A percentile compares a stretch with the other conserved stretches of the same genome.
These are phyloP conservation scores for Apodemus agrarius DNA, from an alignment of 2,797 vertebrate species.

Conservation along the genomic window DNA sequence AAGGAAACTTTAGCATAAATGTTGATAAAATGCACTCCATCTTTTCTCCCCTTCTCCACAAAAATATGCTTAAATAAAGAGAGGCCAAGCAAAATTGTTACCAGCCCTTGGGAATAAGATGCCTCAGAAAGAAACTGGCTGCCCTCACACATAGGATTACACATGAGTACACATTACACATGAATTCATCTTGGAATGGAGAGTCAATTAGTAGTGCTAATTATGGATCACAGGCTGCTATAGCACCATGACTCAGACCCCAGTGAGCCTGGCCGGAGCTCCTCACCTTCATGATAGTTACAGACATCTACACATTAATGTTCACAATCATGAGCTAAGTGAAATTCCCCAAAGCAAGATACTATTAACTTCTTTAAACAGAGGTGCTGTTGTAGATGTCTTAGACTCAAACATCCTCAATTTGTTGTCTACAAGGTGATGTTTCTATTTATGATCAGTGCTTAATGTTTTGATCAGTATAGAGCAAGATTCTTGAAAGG, in stretches of 20 bases:
- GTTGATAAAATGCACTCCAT: neutral
- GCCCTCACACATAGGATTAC: neutral
- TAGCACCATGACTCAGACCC: neutral
- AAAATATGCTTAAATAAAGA: neutral
- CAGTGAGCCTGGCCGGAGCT: neutral
- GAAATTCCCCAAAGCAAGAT: neutral
- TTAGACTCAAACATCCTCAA: neutral
- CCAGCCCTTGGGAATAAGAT: neutral
- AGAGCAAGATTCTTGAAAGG: slow-evolving; percentile 36
- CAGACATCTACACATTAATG: neutral
- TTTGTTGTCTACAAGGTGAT: neutral
- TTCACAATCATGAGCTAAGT: slow-evolving; percentile 12
- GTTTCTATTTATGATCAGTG: slow-evolving; percentile 13
- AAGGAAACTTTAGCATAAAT: neutral
- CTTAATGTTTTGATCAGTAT: slow-evolving; percentile 18
- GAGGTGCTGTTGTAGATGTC: neutral
- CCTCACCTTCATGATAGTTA: neutral
- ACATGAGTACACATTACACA: neutral
- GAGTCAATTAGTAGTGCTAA: neutral
- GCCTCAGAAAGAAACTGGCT: neutral
- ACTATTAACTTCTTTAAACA: neutral
- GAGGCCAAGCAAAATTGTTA: neutral
- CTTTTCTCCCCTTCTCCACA: neutral
- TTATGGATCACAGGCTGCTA: neutral
- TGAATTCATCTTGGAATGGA: neutral